Evolutionary conservation across 1,140 invertebrate genomes (phyloP).

Genomic region (Homalodisca vitripennis): DNA sequence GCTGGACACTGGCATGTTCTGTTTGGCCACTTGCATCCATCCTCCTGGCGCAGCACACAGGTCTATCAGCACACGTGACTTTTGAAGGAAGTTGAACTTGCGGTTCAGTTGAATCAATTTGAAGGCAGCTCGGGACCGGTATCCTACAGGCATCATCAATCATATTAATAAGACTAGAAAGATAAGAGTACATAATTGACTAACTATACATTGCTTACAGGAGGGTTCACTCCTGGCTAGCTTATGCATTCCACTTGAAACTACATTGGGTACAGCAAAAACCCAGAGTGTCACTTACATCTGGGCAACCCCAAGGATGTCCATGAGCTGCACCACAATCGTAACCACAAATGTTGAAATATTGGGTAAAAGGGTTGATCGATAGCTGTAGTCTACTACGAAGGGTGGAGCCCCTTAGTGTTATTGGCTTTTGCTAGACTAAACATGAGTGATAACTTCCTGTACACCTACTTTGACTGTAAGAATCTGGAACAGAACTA

Average conservation of each 20-base stretch:
- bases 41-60: constrained; percentile 99
- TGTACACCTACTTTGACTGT: no score
- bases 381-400: no score
- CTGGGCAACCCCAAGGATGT: no score
- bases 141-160: constrained; percentile 65
- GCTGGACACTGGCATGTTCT: constrained; percentile 97
- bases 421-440: no score
- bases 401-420: no score
- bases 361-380: no score
- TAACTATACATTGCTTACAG: neutral
- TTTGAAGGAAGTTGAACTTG: constrained; percentile 97
- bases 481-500: no score
- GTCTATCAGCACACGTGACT: constrained; percentile 94
- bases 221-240: neutral
- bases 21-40: constrained; percentile 99
- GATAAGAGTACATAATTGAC: neutral
- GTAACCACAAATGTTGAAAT: no score
- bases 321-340: no score
- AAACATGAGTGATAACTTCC: no score
- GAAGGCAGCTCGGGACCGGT: constrained; percentile 95
- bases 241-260: neutral
- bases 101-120: constrained; percentile 98
- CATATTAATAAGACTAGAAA: neutral
- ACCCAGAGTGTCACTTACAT: neutral
- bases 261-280: neutral